Evolutionary conservation across 2,888 invertebrate species (phyloP).

Genomic region (Pheosia gnoma): DNA sequence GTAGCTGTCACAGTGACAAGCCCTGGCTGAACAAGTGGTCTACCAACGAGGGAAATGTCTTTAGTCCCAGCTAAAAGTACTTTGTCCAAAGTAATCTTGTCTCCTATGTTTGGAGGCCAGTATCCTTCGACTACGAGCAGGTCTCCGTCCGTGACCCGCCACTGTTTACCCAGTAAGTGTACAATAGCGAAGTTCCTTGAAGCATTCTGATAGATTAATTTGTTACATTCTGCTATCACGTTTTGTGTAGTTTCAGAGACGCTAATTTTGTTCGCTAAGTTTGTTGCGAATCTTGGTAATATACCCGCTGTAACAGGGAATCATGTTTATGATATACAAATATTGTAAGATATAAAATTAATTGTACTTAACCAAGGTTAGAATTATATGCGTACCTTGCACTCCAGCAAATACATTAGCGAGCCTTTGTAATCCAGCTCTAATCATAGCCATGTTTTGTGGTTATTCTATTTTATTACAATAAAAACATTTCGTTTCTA

Average conservation of each 20-base stretch:
- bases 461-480: conserved; percentile 4
- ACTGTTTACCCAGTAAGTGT: conserved; percentile 92
- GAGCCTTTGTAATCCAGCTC: conserved; percentile 66
- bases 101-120: conserved; percentile 93
- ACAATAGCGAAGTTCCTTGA: conserved; percentile 92
- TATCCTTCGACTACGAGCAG: conserved; percentile 91
- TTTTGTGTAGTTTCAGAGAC: conserved; percentile 67
- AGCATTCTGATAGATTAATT: conserved; percentile 81
- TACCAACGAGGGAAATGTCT: conserved; percentile 92
- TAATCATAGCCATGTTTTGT: conserved; percentile 58
- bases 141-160: conserved; percentile 93
- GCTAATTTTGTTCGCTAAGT: conserved; percentile 48
- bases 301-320: conserved; percentile 56
- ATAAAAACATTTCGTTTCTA: conserved; percentile 22
- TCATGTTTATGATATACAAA: conserved; percentile 5
- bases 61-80: conserved; percentile 90
- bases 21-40: conserved; percentile 90
- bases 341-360: background rate
- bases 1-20: conserved; percentile 91
- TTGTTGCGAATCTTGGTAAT: conserved; percentile 66
- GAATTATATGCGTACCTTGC: conserved; percentile 50
- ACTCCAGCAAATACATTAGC: conserved; percentile 52
- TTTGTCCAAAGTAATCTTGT: conserved; percentile 92
- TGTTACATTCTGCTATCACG: conserved; percentile 86
- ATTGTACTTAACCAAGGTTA: background rate